phyloP scores from a whole-genome alignment of 2,113 vertebrate genomes.

The Campylorhamphus procurvoides region DNA sequence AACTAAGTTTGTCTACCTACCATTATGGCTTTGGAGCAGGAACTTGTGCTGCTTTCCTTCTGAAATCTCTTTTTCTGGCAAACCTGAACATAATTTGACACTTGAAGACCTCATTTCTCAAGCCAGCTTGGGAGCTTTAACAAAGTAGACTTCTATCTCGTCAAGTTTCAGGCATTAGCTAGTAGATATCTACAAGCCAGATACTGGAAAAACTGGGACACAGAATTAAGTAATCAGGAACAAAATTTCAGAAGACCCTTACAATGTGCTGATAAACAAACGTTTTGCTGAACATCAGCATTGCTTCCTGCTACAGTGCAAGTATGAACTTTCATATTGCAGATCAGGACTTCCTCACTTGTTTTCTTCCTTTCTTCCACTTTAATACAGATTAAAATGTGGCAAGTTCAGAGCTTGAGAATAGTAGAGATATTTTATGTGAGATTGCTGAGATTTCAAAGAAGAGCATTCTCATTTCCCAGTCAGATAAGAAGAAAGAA shows the following conservation, averaged over 20 bases:
- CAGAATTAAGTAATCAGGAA: background rate
- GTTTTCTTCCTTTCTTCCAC: background rate
- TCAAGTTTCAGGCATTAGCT: background rate
- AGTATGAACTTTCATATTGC: background rate
- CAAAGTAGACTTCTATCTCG: background rate
- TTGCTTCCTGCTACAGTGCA: background rate
- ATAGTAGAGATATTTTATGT: background rate
- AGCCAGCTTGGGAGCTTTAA: background rate
- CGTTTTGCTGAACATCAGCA: background rate
- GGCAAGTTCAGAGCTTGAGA: background rate
- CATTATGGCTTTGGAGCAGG: background rate
- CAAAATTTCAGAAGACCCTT: background rate
- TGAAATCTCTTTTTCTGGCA: background rate
- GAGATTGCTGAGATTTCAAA: background rate
- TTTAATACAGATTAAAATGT: background rate
- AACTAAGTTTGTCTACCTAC: background rate
- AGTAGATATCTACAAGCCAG: background rate
- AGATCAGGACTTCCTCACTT: background rate
- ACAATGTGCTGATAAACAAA: background rate
- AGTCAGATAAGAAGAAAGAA: background rate
- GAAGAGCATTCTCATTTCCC: background rate
- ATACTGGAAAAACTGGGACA: background rate
- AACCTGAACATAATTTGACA: background rate
- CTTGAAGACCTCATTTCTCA: background rate
- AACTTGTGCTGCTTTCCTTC: background rate